A percentile compares a stretch with the other conserved stretches of the same genome.
Conservation (phyloP, 2,888 invertebrate genomes). For the Hemicrepidius hirtus region DNA sequence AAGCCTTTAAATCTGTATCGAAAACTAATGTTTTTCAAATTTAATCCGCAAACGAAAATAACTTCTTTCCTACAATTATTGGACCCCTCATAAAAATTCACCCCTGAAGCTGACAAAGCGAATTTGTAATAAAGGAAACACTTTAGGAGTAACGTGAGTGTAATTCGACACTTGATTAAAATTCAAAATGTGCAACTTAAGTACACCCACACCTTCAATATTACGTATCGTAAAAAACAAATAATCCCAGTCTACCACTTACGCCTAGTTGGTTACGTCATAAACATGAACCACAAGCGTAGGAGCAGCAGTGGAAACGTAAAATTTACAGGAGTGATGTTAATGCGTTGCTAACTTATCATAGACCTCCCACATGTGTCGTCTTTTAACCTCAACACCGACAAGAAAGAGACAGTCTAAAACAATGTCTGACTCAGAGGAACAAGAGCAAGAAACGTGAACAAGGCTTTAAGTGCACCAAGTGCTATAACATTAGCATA, state of each 20-base stretch:
- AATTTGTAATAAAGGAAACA: neutral
- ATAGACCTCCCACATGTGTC: constrained; percentile 1
- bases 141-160: neutral
- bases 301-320: neutral
- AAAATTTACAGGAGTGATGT: constrained; percentile 8
- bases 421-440: constrained; percentile 24
- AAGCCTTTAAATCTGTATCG: too few relatives aligned
- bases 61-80: too few relatives aligned
- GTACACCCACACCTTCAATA: neutral
- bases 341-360: neutral
- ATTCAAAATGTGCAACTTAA: constrained; percentile 12
- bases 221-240: neutral
- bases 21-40: too few relatives aligned
- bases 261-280: neutral
- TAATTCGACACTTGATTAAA: constrained; percentile 10
- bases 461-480: constrained; percentile 48
- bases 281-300: constrained; percentile 9
- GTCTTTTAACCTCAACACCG: constrained; percentile 4
- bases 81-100: constrained; percentile 19
- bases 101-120: neutral
- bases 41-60: too few relatives aligned
- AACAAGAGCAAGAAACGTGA: constrained; percentile 48
- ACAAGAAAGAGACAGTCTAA: constrained; percentile 36
- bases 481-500: constrained; percentile 52
- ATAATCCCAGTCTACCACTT: constrained; percentile 3